Evolutionary conservation across 2,797 vertebrate genomes (phyloP).

Genomic region (Premnoplex brunnescens): DNA sequence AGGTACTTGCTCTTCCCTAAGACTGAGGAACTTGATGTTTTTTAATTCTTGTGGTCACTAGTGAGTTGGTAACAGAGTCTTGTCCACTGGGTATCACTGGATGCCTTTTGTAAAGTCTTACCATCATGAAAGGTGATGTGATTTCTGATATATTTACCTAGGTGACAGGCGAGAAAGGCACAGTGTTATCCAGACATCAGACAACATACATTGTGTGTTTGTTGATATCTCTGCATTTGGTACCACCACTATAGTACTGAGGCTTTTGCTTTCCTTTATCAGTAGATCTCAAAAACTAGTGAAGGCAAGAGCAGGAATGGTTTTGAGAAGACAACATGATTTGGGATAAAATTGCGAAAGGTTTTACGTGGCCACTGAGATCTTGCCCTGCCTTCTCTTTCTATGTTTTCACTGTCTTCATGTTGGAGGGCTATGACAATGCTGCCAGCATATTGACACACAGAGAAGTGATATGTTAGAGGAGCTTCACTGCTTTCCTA

Average conservation of each 20-base stretch:
- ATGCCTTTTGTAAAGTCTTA: neutral
- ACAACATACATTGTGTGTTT: rapidly evolving
- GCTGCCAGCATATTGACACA: neutral
- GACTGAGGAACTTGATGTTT: neutral
- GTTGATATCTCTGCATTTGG: neutral
- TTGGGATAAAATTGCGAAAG: neutral
- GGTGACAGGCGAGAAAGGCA: neutral
- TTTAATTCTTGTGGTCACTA: neutral
- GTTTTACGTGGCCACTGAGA: neutral
- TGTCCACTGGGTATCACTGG: neutral
- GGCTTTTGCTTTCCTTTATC: neutral
- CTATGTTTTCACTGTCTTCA: rapidly evolving
- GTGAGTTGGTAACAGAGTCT: neutral
- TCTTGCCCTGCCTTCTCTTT: neutral
- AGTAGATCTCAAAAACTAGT: neutral
- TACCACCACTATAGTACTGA: neutral
- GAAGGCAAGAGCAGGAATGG: neutral
- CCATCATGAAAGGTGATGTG: neutral
- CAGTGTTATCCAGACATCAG: rapidly evolving
- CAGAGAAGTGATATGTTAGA: neutral
- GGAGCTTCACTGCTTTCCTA: neutral
- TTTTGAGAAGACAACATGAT: neutral
- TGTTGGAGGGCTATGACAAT: rapidly evolving
- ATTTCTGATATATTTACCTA: neutral
- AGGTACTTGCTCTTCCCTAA: neutral